A percentile compares a stretch with the other conserved stretches of the same genome.
Evolutionary conservation across 2,113 vertebrate genomes (phyloP).

Genomic region (Bujurquina vittata): DNA sequence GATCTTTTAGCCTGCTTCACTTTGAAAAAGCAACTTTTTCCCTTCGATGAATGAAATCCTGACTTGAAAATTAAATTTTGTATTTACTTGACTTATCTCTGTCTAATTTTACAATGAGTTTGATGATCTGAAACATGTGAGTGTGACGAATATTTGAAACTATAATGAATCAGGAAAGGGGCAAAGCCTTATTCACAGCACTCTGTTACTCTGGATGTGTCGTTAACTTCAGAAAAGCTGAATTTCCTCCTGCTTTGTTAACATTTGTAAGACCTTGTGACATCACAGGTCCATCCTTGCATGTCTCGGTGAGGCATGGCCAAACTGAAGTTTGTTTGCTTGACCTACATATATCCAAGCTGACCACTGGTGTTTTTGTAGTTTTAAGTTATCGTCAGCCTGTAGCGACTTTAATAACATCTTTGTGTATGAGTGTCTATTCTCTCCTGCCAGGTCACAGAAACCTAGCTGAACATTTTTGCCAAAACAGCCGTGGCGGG

Average conservation of each 20-base stretch:
- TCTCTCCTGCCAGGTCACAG: neutral
- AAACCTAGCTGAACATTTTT: constrained; percentile 11
- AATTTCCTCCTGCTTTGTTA: neutral
- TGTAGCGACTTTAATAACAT: neutral
- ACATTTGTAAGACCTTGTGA: neutral
- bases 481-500: constrained; percentile 16
- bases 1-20: too few relatives aligned
- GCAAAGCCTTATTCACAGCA: too few relatives aligned
- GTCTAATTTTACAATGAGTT: too few relatives aligned
- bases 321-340: neutral
- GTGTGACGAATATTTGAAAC: too few relatives aligned
- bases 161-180: too few relatives aligned
- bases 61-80: too few relatives aligned
- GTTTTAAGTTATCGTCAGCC: too few relatives aligned
- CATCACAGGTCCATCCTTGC: neutral
- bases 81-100: too few relatives aligned
- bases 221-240: neutral
- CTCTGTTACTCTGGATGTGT: neutral
- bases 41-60: too few relatives aligned
- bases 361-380: too few relatives aligned
- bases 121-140: neutral
- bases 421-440: neutral
- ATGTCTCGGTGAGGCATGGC: neutral
- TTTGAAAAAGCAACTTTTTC: too few relatives aligned
- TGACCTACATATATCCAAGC: too few relatives aligned